A percentile compares a stretch with the other conserved stretches of the same genome.
Conservation (phyloP, 2,888 invertebrate genomes). For the Oscheius sp. region DNA sequence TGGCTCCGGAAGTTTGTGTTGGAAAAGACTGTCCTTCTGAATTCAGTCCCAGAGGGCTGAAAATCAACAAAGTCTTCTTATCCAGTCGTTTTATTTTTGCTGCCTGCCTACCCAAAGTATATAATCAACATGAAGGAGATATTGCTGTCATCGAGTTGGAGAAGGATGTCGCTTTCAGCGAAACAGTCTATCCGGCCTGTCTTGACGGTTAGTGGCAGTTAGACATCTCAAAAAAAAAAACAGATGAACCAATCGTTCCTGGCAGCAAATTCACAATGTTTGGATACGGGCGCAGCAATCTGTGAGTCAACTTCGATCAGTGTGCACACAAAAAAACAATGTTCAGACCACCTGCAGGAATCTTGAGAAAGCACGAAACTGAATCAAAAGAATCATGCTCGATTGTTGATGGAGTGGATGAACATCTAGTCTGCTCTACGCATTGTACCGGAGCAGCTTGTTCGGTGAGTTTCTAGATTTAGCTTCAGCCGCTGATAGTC, state of each 20-base stretch:
- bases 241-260: conserved; percentile 5
- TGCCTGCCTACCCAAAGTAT: conserved; percentile 4
- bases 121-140: conserved; percentile 11
- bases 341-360: conserved; percentile 18
- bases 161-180: not conserved
- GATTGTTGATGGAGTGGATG: not conserved
- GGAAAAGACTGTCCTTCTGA: conserved; percentile 1
- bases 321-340: not conserved
- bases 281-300: conserved; percentile 16
- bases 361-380: conserved; percentile 9
- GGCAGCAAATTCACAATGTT: conserved; percentile 14
- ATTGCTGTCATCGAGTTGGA: conserved; percentile 16
- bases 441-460: conserved; percentile 7
- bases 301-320: not conserved
- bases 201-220: not conserved
- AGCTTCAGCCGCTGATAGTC: too few species aligned
- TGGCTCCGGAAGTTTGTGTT: conserved; percentile 16
- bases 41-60: not conserved
- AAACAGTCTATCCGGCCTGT: conserved; percentile 16
- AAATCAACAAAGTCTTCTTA: conserved; percentile 21
- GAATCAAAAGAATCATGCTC: not conserved
- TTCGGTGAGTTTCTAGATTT: not conserved
- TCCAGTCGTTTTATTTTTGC: conserved; percentile 12
- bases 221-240: not conserved
- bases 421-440: conserved; percentile 15